Percentiles rank a stretch among this genome's conserved stretches.
These are phyloP conservation scores for Sebastes nivosus DNA, from an alignment of 2,797 vertebrate species.

Conservation along the genomic window DNA sequence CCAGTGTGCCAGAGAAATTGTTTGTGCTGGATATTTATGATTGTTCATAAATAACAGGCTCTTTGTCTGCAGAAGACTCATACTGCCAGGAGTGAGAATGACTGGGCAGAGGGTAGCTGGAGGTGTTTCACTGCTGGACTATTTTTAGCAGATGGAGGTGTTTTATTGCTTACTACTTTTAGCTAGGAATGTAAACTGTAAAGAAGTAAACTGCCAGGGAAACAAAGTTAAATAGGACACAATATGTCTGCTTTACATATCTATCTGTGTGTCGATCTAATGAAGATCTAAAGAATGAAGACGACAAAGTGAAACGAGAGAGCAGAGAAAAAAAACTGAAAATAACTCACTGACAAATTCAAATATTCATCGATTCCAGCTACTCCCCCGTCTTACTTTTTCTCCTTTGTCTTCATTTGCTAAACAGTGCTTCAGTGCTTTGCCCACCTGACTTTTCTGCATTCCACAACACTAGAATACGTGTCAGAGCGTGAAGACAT, in stretches of 20 bases:
- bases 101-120: conserved; percentile 25
- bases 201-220: neutral
- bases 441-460: neutral
- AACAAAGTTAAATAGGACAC: neutral
- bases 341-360: neutral
- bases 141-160: conserved; percentile 30
- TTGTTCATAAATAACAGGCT: conserved; percentile 32
- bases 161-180: conserved; percentile 22
- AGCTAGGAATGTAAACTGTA: neutral
- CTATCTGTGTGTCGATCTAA: neutral
- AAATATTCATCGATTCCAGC: neutral
- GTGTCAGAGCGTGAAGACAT: conserved; percentile 11
- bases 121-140: conserved; percentile 12
- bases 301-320: neutral
- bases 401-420: conserved; percentile 19
- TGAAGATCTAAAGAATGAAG: neutral
- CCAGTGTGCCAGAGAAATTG: neutral
- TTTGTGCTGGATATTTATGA: conserved; percentile 26
- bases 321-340: neutral
- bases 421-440: neutral
- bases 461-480: neutral
- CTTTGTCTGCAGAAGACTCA: conserved; percentile 20
- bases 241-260: neutral
- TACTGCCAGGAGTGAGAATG: neutral
- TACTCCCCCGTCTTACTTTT: neutral